phyloP scores from a whole-genome alignment of 2,888 invertebrate genomes.

The Fragum fragum region DNA sequence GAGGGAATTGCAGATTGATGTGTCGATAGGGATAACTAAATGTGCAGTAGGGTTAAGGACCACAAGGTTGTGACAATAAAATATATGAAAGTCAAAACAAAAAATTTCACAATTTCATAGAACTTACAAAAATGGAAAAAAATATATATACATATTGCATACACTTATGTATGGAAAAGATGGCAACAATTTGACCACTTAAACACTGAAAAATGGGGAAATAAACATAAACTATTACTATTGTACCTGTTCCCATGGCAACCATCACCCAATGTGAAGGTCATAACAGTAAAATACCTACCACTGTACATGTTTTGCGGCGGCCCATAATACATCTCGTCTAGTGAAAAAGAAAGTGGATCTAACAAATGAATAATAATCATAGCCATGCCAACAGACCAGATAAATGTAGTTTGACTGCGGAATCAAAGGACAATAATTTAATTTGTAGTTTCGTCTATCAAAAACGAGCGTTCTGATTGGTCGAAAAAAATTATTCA shows the following conservation, averaged over 20 bases:
- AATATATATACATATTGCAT: background rate
- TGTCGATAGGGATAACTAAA: background rate
- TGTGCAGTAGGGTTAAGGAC: background rate
- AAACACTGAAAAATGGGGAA: background rate
- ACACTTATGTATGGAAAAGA: background rate
- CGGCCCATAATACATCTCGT: conserved; percentile 80
- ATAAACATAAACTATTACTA: conserved; percentile 27
- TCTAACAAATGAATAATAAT: conserved; percentile 4
- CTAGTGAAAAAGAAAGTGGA: conserved; percentile 67
- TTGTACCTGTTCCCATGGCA: conserved; percentile 49
- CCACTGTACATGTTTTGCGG: conserved; percentile 74
- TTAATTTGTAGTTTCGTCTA: too few relatives aligned
- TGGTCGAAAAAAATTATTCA: too few relatives aligned
- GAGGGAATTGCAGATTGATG: background rate
- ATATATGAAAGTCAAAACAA: background rate
- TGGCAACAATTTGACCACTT: background rate
- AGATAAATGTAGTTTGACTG: too few relatives aligned
- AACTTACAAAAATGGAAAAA: background rate
- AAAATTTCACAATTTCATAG: background rate
- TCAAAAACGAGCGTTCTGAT: too few relatives aligned
- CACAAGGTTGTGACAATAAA: background rate
- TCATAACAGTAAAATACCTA: conserved; percentile 63
- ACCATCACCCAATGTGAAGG: conserved; percentile 56
- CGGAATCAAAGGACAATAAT: too few relatives aligned
- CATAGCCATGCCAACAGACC: too few relatives aligned